These are phyloP conservation scores for Rana temporaria DNA, from an alignment of 2,113 vertebrate genomes.

Conservation along the genomic window DNA sequence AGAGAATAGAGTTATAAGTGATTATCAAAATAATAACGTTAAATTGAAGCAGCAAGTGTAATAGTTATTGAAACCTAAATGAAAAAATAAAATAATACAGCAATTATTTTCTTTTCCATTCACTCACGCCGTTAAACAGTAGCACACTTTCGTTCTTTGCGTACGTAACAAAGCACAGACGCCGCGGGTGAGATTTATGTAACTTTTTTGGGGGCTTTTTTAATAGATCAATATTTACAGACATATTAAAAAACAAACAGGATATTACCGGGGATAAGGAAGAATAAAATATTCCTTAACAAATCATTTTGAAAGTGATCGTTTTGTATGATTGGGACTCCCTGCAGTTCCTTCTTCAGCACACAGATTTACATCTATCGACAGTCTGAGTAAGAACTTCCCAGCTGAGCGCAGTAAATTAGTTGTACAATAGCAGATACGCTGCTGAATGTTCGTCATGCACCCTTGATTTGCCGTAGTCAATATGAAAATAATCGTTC, in stretches of 20 bases:
- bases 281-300: slow-evolving; percentile 58
- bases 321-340: slow-evolving; percentile 56
- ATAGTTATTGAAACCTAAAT: too few species aligned
- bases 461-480: not conserved
- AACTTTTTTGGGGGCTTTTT: not conserved
- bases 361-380: slow-evolving; percentile 26
- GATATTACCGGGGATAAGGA: slow-evolving; percentile 47
- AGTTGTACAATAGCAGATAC: slow-evolving; percentile 1
- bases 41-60: too few species aligned
- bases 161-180: not conserved
- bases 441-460: not conserved
- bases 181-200: not conserved
- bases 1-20: too few species aligned
- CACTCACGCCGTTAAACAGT: too few species aligned
- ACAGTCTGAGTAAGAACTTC: slow-evolving; percentile 9
- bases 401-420: slow-evolving; percentile 8
- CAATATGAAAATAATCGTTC: not conserved
- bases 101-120: too few species aligned
- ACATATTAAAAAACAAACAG: not conserved
- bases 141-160: too few species aligned
- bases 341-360: slow-evolving; percentile 6
- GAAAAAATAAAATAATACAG: too few species aligned
- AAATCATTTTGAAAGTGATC: slow-evolving; percentile 56
- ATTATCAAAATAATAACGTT: too few species aligned
- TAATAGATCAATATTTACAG: slow-evolving; percentile 36